Evolutionary conservation across 2,888 invertebrate genomes (phyloP).

Genomic region (Eumerus sabulonum): DNA sequence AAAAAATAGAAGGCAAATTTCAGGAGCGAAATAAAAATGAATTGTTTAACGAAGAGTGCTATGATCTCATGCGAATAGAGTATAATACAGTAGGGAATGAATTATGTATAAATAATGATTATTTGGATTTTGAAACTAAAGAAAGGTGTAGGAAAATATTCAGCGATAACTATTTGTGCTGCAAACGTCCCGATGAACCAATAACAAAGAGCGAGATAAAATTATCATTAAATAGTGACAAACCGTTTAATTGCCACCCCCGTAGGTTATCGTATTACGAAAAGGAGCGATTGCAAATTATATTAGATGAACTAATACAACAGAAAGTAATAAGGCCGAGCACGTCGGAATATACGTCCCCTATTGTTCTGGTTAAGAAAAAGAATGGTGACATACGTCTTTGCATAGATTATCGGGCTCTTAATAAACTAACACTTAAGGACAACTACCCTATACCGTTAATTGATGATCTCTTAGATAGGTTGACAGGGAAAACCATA

Average conservation of each 20-base stretch:
- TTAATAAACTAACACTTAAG: conserved; percentile 51
- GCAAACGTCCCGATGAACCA: conserved; percentile 7
- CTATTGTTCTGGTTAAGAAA: conserved; percentile 48
- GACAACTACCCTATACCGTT: conserved; percentile 52
- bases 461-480: conserved; percentile 43
- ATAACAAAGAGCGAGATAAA: conserved; percentile 8
- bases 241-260: conserved; percentile 34
- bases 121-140: background rate
- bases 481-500: conserved; percentile 19
- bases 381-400: conserved; percentile 50
- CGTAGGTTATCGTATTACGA: conserved; percentile 42
- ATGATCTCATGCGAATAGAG: background rate
- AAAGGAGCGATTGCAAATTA: conserved; percentile 21
- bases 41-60: background rate
- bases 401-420: conserved; percentile 51
- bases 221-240: conserved; percentile 12
- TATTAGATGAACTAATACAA: conserved; percentile 13
- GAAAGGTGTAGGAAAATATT: background rate
- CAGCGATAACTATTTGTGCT: background rate
- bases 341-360: conserved; percentile 39
- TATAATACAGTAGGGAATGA: too few species aligned
- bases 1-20: background rate
- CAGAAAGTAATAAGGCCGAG: conserved; percentile 16
- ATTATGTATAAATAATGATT: conserved; percentile 1
- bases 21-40: background rate